phyloP scores from a whole-genome alignment of 1,140 invertebrate genomes.

The Microplitis demolitor region DNA sequence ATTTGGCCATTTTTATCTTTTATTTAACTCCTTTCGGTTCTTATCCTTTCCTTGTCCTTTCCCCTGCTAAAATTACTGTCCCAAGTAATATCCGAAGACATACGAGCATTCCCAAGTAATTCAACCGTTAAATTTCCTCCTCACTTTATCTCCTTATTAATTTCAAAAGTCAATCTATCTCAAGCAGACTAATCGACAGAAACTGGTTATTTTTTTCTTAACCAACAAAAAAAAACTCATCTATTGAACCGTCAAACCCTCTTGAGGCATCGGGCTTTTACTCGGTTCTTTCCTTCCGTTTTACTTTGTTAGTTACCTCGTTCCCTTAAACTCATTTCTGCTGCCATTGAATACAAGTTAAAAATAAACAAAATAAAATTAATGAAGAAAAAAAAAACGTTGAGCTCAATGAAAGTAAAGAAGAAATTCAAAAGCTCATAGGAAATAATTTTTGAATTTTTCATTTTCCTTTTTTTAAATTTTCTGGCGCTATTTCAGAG shows the following conservation, averaged over 20 bases:
- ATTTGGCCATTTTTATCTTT: conserved; percentile 3
- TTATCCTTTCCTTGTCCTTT: not conserved
- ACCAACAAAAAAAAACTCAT: not conserved
- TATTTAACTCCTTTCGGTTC: not conserved
- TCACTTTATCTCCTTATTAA: conserved; percentile 20
- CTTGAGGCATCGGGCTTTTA: too few species aligned
- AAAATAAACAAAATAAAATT: too few species aligned
- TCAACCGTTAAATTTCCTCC: conserved; percentile 7
- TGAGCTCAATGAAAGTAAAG: too few species aligned
- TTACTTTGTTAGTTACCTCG: too few species aligned
- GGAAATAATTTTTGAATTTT: too few species aligned
- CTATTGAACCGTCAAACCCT: not conserved
- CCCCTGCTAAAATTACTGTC: conserved; percentile 9
- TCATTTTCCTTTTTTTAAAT: too few species aligned
- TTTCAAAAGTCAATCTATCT: not conserved
- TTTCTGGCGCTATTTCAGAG: too few species aligned
- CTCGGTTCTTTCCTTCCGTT: too few species aligned
- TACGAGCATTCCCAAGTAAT: not conserved
- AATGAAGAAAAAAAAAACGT: too few species aligned
- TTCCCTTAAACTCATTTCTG: too few species aligned
- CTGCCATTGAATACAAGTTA: too few species aligned
- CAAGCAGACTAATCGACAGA: not conserved
- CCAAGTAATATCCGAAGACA: conserved; percentile 23
- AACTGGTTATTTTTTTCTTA: not conserved
- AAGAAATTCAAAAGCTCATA: too few species aligned